Conservation (phyloP, 2,113 vertebrate species). For the Callocephalon fimbriatum region DNA sequence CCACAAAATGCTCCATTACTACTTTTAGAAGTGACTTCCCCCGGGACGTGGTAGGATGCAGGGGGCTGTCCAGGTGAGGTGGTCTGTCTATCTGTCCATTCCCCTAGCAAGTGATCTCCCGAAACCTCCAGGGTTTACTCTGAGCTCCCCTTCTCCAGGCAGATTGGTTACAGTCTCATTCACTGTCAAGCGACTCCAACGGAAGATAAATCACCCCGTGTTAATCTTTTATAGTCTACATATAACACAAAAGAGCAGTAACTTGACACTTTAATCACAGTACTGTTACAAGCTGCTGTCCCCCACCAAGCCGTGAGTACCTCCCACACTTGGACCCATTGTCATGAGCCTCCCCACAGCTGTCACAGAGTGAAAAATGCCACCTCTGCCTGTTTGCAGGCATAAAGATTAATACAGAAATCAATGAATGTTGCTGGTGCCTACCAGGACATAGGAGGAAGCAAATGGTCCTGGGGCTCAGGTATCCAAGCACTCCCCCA, state of each 20-base stretch:
- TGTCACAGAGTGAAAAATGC: neutral
- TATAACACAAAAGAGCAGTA: constrained; percentile 3
- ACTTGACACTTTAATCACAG: constrained; percentile 43
- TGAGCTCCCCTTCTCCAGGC: constrained; percentile 1
- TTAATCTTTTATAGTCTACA: constrained; percentile 32
- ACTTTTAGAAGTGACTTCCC: neutral
- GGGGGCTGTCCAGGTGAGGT: neutral
- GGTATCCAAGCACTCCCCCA: rapidly evolving
- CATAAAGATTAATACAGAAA: constrained; percentile 28
- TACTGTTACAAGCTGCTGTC: neutral
- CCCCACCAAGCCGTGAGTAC: neutral
- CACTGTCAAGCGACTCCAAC: neutral
- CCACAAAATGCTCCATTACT: neutral
- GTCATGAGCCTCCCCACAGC: neutral
- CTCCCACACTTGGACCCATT: neutral
- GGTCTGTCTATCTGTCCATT: neutral
- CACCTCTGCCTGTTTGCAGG: neutral
- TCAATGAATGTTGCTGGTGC: neutral
- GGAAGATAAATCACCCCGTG: constrained; percentile 22
- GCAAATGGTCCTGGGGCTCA: neutral
- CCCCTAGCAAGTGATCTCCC: rapidly evolving
- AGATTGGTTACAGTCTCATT: constrained; percentile 12
- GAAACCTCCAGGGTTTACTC: neutral
- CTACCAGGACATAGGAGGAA: neutral
- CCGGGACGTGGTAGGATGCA: neutral